These are phyloP conservation scores for Portevinia maculata DNA, from an alignment of 2,888 invertebrate species.

Conservation along the genomic window DNA sequence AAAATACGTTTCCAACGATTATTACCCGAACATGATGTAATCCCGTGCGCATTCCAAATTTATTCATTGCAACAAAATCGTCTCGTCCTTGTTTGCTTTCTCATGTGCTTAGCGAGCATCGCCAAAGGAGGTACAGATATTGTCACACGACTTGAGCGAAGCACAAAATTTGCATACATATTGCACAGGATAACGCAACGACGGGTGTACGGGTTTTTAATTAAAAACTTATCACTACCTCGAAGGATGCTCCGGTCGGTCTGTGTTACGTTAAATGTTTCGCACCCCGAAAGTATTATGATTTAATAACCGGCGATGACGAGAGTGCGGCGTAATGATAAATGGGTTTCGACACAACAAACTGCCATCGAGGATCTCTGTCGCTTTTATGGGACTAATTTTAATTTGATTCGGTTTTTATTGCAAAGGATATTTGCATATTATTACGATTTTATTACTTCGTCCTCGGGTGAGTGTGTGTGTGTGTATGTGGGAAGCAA, in stretches of 20 bases:
- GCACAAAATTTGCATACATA: slow-evolving; percentile 72
- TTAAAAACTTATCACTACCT: slow-evolving; percentile 71
- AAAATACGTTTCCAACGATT: slow-evolving; percentile 60
- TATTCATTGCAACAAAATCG: slow-evolving; percentile 69
- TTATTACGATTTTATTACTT: slow-evolving; percentile 71
- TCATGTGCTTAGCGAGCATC: slow-evolving; percentile 57
- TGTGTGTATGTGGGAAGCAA: slow-evolving; percentile 62
- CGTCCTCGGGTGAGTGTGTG: slow-evolving; percentile 28
- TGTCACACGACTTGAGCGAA: slow-evolving; percentile 67
- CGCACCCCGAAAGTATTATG: slow-evolving; percentile 58
- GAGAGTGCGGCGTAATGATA: slow-evolving; percentile 62
- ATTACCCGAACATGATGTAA: slow-evolving; percentile 63
- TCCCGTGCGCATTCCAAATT: slow-evolving; percentile 57
- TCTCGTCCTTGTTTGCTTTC: slow-evolving; percentile 66
- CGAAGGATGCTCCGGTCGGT: slow-evolving; percentile 44
- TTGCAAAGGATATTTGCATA: slow-evolving; percentile 74
- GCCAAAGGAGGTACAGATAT: slow-evolving; percentile 28
- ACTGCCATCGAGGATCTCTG: slow-evolving; percentile 63
- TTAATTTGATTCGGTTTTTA: slow-evolving; percentile 76
- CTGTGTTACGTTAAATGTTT: slow-evolving; percentile 25
- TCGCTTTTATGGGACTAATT: slow-evolving; percentile 75
- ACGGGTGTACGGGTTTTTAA: slow-evolving; percentile 64
- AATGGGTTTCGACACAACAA: slow-evolving; percentile 62
- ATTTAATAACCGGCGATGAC: slow-evolving; percentile 71
- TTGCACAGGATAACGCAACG: slow-evolving; percentile 60